Evolutionary conservation across 2,888 invertebrate species (phyloP).

Genomic region (Aporophyla nigra): DNA sequence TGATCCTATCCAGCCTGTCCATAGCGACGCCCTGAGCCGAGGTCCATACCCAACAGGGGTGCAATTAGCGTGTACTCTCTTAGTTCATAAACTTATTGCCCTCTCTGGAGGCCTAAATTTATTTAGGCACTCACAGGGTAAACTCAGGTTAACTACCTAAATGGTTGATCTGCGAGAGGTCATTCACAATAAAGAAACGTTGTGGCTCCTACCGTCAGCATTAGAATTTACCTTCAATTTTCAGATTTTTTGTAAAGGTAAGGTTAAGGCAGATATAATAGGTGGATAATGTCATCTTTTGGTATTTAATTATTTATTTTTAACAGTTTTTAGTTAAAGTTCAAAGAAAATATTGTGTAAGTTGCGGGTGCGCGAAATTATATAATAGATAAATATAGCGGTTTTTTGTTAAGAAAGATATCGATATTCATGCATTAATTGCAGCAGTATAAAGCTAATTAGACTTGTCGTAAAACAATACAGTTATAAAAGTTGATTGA

Average conservation of each 20-base stretch:
- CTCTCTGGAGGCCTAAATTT: too few relatives aligned
- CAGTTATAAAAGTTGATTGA: conserved; percentile 42
- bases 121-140: too few relatives aligned
- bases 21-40: too few relatives aligned
- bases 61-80: too few relatives aligned
- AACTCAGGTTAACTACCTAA: too few relatives aligned
- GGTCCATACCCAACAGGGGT: too few relatives aligned
- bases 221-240: not conserved
- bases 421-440: conserved; percentile 28
- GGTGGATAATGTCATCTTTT: not conserved
- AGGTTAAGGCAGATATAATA: not conserved
- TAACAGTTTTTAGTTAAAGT: not conserved
- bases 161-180: not conserved
- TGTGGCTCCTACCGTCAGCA: not conserved
- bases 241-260: not conserved
- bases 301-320: not conserved
- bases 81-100: too few relatives aligned
- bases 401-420: conserved; percentile 12
- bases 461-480: conserved; percentile 42
- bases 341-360: not conserved
- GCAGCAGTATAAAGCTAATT: conserved; percentile 39
- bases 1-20: not conserved
- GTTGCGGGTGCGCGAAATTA: conserved; percentile 1
- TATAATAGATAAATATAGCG: not conserved
- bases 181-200: not conserved